These are phyloP conservation scores for Candoia aspera DNA, from an alignment of 2,113 vertebrate species.

Conservation along the genomic window DNA sequence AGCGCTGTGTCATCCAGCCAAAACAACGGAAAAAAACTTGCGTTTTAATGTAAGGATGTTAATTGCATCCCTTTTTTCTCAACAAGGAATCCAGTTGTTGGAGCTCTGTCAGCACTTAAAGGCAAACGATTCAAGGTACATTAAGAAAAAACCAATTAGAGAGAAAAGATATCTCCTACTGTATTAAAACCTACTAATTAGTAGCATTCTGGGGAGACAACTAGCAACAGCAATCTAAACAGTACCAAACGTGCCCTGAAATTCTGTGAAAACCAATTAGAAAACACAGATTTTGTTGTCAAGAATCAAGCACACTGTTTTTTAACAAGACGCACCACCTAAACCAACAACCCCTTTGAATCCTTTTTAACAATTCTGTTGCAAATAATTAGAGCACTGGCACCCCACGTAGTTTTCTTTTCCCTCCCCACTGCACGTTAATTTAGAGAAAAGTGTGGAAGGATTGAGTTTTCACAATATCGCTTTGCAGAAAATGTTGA, in stretches of 20 bases:
- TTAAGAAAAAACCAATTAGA: conserved; percentile 53
- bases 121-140: conserved; percentile 48
- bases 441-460: conserved; percentile 20
- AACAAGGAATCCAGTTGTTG: conserved; percentile 60
- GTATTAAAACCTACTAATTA: conserved; percentile 73
- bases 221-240: conserved; percentile 59
- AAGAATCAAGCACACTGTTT: conserved; percentile 13
- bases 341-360: conserved; percentile 35
- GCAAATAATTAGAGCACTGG: conserved; percentile 51
- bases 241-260: conserved; percentile 52
- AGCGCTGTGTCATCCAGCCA: conserved; percentile 48
- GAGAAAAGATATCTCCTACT: conserved; percentile 63
- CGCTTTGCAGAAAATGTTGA: conserved; percentile 2
- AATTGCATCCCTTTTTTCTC: conserved; percentile 51
- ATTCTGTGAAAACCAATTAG: conserved; percentile 54
- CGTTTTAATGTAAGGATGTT: conserved; percentile 54
- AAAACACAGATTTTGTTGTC: conserved; percentile 27
- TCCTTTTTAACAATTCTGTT: conserved; percentile 52
- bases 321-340: conserved; percentile 50
- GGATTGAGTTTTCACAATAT: not conserved
- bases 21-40: conserved; percentile 51
- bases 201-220: conserved; percentile 55
- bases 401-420: not conserved
- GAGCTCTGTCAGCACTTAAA: conserved; percentile 70
- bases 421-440: conserved; percentile 15